Conservation (phyloP, 2,113 vertebrate genomes). For the Macquaria ambigua region DNA sequence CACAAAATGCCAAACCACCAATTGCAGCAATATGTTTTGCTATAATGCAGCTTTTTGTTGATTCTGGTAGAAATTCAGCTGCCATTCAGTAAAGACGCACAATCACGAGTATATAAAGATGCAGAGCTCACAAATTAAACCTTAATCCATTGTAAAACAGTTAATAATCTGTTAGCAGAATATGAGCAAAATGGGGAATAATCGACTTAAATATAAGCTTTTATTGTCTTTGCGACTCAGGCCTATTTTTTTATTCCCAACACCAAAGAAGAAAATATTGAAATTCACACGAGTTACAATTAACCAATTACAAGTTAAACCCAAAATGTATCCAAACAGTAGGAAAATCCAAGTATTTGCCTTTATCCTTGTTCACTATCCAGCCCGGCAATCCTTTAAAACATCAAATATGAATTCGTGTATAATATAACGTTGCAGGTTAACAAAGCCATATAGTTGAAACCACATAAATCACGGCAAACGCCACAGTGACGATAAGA, state of each 20-base stretch:
- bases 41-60: background rate
- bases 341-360: slow-evolving; percentile 43
- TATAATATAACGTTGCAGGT: slow-evolving; percentile 75
- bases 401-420: slow-evolving; percentile 66
- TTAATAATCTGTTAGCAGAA: background rate
- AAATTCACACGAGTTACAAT: background rate
- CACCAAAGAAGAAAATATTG: background rate
- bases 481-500: slow-evolving; percentile 87
- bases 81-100: background rate
- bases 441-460: slow-evolving; percentile 86
- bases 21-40: slow-evolving; percentile 1
- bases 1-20: background rate
- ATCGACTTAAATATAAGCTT: background rate
- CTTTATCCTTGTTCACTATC: slow-evolving; percentile 45
- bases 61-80: background rate
- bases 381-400: slow-evolving; percentile 38
- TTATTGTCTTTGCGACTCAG: background rate
- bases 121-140: background rate
- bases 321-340: slow-evolving; percentile 30
- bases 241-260: background rate
- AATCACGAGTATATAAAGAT: background rate
- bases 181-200: slow-evolving; percentile 14
- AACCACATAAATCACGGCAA: slow-evolving; percentile 89
- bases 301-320: background rate
- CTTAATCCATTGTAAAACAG: background rate